Base-by-base conservation (phyloP, 2,113 vertebrate species). In the Archocentrus centrarchus region DNA sequence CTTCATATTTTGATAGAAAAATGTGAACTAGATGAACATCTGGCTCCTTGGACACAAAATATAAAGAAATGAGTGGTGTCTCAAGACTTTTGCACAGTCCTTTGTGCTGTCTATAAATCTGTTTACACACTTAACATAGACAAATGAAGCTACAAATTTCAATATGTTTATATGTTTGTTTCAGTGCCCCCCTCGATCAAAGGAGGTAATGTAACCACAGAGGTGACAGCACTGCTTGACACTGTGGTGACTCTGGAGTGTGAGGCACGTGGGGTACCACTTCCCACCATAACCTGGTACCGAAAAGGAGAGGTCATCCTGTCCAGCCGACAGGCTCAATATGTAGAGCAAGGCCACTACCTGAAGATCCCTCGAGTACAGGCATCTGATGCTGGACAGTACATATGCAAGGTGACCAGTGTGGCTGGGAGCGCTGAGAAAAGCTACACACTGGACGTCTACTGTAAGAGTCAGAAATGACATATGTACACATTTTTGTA, bases 261-360 rank as follows among this genome's bases (percentile, higher is more conserved):
- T 32, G 98, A 99, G 81, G 87, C 95, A 1, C 96, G 97, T 8
- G 98, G 98, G 2, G 94, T 97, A 18, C 98, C 98, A 0, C 59
- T 94, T n/a, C 98, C 98, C n/a, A 85, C 93, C 61, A 90, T 99
- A 90, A 97, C 95, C 1, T 99, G 98, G 98, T 97, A 97, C 92
- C 96, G 96, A 91, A 96, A 97, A 0, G 96, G 96, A 11, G 95
- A 86, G 44, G 92, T 88, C 0, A 44, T 99, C 63, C 81, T 95
- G 58, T 97, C 97, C 57, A 95, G 91, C 79, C 91, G 97, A 1
- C 97, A 97, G 61, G 92, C 94, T 57, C 93, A 96, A 83, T 98
- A 98, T 1, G 76, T 96, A 10, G 97, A 99, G 32, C 96, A 96
- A 50, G 98, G 98, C 4, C 97, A 96, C 37, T 96, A 96, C 89